Base-by-base conservation (phyloP, 1,140 invertebrate genomes). In the Zophobas atratus region DNA sequence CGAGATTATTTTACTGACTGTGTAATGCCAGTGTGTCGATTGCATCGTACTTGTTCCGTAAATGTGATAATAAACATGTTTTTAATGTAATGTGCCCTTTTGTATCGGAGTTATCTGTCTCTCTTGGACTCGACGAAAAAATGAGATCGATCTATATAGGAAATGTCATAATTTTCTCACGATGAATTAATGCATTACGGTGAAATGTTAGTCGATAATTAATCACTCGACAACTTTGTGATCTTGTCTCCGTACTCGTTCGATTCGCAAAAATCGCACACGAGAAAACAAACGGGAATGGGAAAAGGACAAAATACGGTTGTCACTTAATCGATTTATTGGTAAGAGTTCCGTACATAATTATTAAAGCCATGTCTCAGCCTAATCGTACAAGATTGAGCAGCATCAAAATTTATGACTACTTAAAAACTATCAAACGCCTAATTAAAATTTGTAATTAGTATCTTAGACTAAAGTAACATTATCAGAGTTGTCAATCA, bases 61-160 rank as follows among this genome's bases (percentile, higher is more conserved):
- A 83, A 81, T 84, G 83, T 84, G 83, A 84, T 84, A 84, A 84
- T 84, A 84, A 84, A 84, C 81, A 83, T 82, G 81, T 84, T 84
- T 83, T 83, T 82, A 83, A 83, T 81, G 81, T 79, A 81, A 51
- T 80, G 79, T 82, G 76, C 80, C 79, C 78, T 80, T 82, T 82
- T 82, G 80, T 79, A 81, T 75, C 71, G 70, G 70, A 70, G 75
- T 72, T 46, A 53, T 80, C 60, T 72, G 46, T 70, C 55, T 67
- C 70, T 70, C 39, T 67, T 67, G n/a, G 38, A 43, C 56, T 75
- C 55, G n/a, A 8, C 38, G 6, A 46, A 76, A 41, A 60, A 75
- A 48, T 57, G 41, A 43, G 53, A 73, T 36, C 2, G 34, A 33
- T 51, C 36, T n/a, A 51, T 73, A 8, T 41, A 57, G 51, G 51